Conservation (phyloP, 92 coral and sea anemone genomes). For the Isaurus tuberculatus region DNA sequence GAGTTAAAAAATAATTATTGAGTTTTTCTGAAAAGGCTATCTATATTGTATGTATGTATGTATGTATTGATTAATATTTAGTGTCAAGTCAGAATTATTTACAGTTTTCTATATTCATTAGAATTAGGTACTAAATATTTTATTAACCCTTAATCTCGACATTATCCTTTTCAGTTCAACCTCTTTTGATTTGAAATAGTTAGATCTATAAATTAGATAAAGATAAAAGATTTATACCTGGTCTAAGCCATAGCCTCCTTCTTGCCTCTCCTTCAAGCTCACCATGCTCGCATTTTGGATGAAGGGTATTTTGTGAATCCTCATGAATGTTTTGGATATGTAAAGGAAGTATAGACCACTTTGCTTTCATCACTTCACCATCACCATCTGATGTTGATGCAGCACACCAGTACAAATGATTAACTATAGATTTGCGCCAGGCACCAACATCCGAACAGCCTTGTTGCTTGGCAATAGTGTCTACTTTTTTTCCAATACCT, state of each 20-base stretch:
- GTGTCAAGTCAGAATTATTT: no score
- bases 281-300: conserved; percentile 4
- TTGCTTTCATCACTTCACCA: conserved; percentile 54
- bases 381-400: conserved; percentile 65
- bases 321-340: conserved; percentile 58
- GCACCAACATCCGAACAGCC: conserved; percentile 32
- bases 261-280: not conserved
- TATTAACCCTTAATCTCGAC: no score
- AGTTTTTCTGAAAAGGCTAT: no score
- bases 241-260: not conserved
- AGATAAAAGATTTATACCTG: not conserved
- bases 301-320: not conserved
- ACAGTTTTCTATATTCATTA: no score
- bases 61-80: no score
- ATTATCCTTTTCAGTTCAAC: not conserved
- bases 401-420: conserved; percentile 68
- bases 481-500: conserved; percentile 1
- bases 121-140: no score
- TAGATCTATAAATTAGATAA: not conserved
- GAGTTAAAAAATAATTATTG: no score
- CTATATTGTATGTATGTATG: no score
- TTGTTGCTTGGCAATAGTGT: not conserved
- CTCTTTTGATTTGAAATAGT: not conserved
- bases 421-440: conserved; percentile 56
- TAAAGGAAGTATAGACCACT: conserved; percentile 59